Evolutionary conservation across 2,113 vertebrate species (phyloP).

Genomic region (Myrmecophaga tridactyla): DNA sequence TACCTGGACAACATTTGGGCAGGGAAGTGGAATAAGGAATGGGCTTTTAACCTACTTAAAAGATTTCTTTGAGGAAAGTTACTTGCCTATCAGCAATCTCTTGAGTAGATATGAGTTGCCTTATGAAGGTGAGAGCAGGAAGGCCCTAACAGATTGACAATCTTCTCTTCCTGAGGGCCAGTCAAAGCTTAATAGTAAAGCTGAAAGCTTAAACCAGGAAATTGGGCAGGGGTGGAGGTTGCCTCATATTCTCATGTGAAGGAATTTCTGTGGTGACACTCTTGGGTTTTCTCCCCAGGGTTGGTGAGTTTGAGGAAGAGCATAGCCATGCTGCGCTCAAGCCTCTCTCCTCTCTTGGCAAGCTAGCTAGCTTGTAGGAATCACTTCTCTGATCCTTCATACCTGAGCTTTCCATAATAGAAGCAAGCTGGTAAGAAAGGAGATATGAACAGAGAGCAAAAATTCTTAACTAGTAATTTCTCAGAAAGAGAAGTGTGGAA

Average conservation of each 20-base stretch:
- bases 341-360: not conserved
- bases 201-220: not conserved
- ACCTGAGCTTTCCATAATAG: not conserved
- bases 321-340: not conserved
- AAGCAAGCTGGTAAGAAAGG: not conserved
- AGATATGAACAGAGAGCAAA: not conserved
- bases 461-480: not conserved
- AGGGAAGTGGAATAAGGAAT: not conserved
- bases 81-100: not conserved
- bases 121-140: not conserved
- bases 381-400: not conserved
- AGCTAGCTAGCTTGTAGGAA: not conserved
- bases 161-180: not conserved
- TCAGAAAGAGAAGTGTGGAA: not conserved
- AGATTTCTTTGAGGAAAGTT: not conserved
- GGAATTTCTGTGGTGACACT: not conserved
- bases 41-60: not conserved
- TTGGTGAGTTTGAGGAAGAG: not conserved
- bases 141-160: not conserved
- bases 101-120: not conserved
- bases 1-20: not conserved
- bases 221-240: not conserved
- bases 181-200: not conserved
- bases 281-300: not conserved
- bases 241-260: not conserved